Evolutionary conservation across 2,113 vertebrate species (phyloP).

Genomic region (Uria lomvia): DNA sequence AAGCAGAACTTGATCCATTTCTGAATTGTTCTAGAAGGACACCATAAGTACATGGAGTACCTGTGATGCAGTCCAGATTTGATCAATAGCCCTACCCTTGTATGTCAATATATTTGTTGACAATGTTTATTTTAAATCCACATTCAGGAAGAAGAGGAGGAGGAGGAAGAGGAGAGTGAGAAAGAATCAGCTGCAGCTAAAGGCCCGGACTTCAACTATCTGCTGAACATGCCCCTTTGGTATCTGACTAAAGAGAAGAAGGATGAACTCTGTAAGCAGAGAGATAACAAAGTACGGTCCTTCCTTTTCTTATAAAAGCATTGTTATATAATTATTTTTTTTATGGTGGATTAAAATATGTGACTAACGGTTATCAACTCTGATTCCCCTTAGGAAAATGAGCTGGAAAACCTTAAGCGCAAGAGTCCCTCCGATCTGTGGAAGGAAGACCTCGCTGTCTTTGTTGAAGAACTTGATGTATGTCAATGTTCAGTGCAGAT

Average conservation of each 20-base stretch:
- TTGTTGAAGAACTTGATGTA: conserved; percentile 88
- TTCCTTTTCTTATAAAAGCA: neutral
- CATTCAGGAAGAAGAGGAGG: conserved; percentile 61
- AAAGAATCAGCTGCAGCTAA: conserved; percentile 49
- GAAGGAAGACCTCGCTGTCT: conserved; percentile 88
- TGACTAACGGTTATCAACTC: neutral
- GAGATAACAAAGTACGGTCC: conserved; percentile 82
- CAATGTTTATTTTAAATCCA: neutral
- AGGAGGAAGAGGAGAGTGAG: conserved; percentile 64
- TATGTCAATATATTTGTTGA: neutral
- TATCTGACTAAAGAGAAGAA: conserved; percentile 96
- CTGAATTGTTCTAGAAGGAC: neutral
- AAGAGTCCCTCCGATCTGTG: conserved; percentile 86
- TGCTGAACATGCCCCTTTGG: conserved; percentile 97
- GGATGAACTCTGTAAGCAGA: conserved; percentile 91
- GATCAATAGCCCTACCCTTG: neutral
- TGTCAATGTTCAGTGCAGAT: neutral
- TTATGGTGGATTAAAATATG: neutral
- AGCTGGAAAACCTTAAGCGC: conserved; percentile 82
- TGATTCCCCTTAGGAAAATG: conserved; percentile 68
- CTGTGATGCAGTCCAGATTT: neutral
- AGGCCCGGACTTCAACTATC: conserved; percentile 93
- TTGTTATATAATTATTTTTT: neutral
- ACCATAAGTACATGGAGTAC: too few relatives aligned
- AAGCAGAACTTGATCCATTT: neutral